Percentiles rank a stretch among this genome's conserved stretches.
Evolutionary conservation across 92 coral and sea anemone species (phyloP).

Genomic region (Epizoanthus stellaris): DNA sequence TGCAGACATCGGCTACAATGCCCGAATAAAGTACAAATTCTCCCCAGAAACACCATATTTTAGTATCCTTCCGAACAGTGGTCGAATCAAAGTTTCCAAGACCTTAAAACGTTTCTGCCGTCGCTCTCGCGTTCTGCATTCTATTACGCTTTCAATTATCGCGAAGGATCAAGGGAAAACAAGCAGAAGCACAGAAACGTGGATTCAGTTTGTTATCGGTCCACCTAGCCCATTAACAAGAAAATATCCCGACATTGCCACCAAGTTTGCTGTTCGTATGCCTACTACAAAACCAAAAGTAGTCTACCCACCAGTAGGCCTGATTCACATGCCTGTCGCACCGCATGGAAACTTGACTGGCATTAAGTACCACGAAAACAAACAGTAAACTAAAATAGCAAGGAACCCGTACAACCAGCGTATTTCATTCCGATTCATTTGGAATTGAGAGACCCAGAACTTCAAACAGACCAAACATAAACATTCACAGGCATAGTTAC

Average conservation of each 20-base stretch:
- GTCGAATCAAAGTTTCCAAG: slow-evolving; percentile 76
- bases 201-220: slow-evolving; percentile 72
- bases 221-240: slow-evolving; percentile 80
- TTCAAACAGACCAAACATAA: too few relatives aligned
- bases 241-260: slow-evolving; percentile 31
- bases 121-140: slow-evolving; percentile 53
- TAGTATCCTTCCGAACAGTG: slow-evolving; percentile 80
- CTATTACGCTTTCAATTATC: slow-evolving; percentile 48
- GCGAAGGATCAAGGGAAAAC: slow-evolving; percentile 78
- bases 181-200: slow-evolving; percentile 68
- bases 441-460: neutral
- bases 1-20: slow-evolving; percentile 62
- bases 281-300: slow-evolving; percentile 17
- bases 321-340: neutral
- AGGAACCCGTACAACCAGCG: neutral
- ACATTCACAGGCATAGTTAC: too few relatives aligned
- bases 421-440: neutral
- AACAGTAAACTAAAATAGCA: slow-evolving; percentile 2
- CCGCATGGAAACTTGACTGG: slow-evolving; percentile 11
- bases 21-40: slow-evolving; percentile 75
- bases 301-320: slow-evolving; percentile 6
- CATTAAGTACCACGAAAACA: slow-evolving; percentile 20
- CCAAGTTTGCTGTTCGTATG: neutral
- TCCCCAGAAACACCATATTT: slow-evolving; percentile 79
- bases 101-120: slow-evolving; percentile 75